A percentile compares a stretch with the other conserved stretches of the same genome.
These are phyloP conservation scores for Cololabis saira DNA, from an alignment of 2,113 vertebrate genomes.

Conservation along the genomic window DNA sequence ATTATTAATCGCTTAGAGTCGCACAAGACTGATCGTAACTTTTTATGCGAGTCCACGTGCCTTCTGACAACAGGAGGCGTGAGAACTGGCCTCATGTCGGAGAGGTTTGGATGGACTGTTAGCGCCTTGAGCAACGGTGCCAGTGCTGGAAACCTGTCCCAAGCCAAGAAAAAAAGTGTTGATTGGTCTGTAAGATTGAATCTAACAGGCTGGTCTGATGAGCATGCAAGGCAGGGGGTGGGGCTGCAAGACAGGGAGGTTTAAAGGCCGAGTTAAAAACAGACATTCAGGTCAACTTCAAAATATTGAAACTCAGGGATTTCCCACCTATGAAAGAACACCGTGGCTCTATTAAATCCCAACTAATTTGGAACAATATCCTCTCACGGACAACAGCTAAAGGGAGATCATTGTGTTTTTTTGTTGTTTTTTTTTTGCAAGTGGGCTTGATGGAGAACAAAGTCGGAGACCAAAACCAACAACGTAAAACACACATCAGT, in stretches of 20 bases:
- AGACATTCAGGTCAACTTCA: not conserved
- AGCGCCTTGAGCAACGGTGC: slow-evolving; percentile 11
- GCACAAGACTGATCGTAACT: slow-evolving; percentile 25
- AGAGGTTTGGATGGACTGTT: slow-evolving; percentile 1
- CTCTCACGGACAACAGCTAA: slow-evolving; percentile 24
- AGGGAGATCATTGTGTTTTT: slow-evolving; percentile 26
- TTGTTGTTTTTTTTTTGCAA: slow-evolving; percentile 72
- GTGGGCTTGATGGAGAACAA: slow-evolving; percentile 63
- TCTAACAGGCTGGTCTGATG: slow-evolving; percentile 9
- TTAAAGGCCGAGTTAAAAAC: slow-evolving; percentile 34
- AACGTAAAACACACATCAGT: slow-evolving; percentile 25
- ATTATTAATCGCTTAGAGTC: slow-evolving; percentile 13
- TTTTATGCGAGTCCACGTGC: slow-evolving; percentile 1
- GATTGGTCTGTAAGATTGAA: slow-evolving; percentile 7
- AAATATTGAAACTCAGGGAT: slow-evolving; percentile 24
- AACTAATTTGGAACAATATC: slow-evolving; percentile 19
- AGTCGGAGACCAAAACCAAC: slow-evolving; percentile 33
- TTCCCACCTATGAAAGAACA: slow-evolving; percentile 29
- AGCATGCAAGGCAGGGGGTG: slow-evolving; percentile 53
- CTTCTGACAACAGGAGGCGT: slow-evolving; percentile 1
- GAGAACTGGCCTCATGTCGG: not conserved
- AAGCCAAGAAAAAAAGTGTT: slow-evolving; percentile 14
- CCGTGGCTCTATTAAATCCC: slow-evolving; percentile 28
- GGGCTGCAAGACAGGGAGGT: slow-evolving; percentile 67
- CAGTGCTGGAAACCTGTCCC: slow-evolving; percentile 29